A percentile compares a stretch with the other conserved stretches of the same genome.
These are phyloP conservation scores for Poeciliopsis infans DNA, from an alignment of 2,797 vertebrate species.

Conservation along the genomic window DNA sequence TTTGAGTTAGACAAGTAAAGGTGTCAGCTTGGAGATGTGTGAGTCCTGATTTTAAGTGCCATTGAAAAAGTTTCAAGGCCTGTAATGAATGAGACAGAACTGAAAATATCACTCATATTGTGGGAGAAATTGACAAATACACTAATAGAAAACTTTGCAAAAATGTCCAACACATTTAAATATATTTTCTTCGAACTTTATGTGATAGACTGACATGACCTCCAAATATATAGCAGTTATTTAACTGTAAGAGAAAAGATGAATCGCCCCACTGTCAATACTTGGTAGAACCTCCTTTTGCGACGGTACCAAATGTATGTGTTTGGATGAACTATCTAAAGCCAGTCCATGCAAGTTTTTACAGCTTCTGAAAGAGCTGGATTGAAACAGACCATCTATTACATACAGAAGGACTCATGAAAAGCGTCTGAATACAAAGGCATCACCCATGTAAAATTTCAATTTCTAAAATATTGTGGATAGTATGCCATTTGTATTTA, in stretches of 20 bases:
- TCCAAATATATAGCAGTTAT: not conserved
- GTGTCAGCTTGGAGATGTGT: conserved; percentile 36
- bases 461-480: not conserved
- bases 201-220: not conserved
- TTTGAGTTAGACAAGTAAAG: conserved; percentile 39
- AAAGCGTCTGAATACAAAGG: not conserved
- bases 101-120: not conserved
- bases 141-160: not conserved
- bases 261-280: not conserved
- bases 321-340: not conserved
- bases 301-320: not conserved
- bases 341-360: too few species aligned
- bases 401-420: not conserved
- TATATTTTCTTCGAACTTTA: too few species aligned
- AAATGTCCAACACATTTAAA: not conserved
- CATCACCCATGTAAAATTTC: not conserved
- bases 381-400: not conserved
- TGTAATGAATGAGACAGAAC: conserved; percentile 6
- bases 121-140: not conserved
- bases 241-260: not conserved
- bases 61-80: conserved; percentile 11
- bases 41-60: conserved; percentile 24
- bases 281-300: not conserved
- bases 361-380: not conserved
- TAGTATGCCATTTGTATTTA: not conserved